phyloP scores from a whole-genome alignment of 1,140 invertebrate species.

The Goniozus legneri region DNA sequence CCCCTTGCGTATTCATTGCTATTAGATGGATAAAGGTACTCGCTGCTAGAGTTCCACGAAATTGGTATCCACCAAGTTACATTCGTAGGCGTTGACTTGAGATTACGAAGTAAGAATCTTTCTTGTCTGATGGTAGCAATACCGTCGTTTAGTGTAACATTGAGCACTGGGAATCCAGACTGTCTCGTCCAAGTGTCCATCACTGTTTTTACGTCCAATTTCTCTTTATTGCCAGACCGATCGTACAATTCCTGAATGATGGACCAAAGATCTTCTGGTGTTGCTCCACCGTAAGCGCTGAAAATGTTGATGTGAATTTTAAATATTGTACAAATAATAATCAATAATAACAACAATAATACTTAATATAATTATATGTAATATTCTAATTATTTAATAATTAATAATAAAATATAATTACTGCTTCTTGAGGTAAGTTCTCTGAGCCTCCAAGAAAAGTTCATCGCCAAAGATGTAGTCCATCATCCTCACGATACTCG shows the following conservation, averaged over 20 bases:
- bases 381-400: background rate
- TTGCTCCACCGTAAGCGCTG: conserved; percentile 48
- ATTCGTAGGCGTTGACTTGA: conserved; percentile 19
- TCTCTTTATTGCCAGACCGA: conserved; percentile 28
- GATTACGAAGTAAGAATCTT: conserved; percentile 55
- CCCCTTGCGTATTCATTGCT: conserved; percentile 51
- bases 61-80: conserved; percentile 62
- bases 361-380: background rate
- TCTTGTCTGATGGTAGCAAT: conserved; percentile 45
- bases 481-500: conserved; percentile 74
- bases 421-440: conserved; percentile 55
- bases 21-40: conserved; percentile 19
- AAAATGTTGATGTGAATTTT: background rate
- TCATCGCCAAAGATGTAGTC: conserved; percentile 64
- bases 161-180: conserved; percentile 71
- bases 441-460: conserved; percentile 62
- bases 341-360: background rate
- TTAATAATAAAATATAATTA: conserved; percentile 31
- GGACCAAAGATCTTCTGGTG: conserved; percentile 61
- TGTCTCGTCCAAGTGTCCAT: conserved; percentile 73
- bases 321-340: conserved; percentile 4
- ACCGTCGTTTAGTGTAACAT: conserved; percentile 51
- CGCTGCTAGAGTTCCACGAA: conserved; percentile 53
- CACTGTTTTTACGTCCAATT: conserved; percentile 47
- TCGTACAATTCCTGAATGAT: conserved; percentile 56